Conservation (phyloP, 2,888 invertebrate species). For the Andrena praecox region DNA sequence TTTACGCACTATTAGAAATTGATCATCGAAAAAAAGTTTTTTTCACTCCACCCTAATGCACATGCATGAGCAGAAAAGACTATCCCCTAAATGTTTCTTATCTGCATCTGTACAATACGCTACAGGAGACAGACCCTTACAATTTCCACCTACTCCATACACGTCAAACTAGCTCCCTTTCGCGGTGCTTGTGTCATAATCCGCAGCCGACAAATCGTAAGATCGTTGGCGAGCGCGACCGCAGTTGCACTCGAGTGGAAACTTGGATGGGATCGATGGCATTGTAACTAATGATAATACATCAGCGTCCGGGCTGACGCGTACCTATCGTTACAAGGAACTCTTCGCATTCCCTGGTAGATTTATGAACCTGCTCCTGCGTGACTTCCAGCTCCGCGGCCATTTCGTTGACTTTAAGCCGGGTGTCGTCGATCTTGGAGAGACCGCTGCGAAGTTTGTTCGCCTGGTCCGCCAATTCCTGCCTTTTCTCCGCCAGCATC, state of each 20-base stretch:
- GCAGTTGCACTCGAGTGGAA: not conserved
- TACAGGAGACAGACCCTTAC: no score
- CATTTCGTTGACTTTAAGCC: constrained; percentile 93
- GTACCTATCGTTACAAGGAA: constrained; percentile 91
- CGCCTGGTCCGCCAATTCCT: constrained; percentile 90
- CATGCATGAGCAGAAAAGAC: no score
- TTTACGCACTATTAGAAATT: no score
- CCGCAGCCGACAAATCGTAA: not conserved
- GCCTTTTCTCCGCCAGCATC: constrained; percentile 90
- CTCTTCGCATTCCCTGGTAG: constrained; percentile 94
- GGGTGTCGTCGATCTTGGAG: constrained; percentile 94
- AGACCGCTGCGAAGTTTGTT: constrained; percentile 93
- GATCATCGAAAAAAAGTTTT: no score
- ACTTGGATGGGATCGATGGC: constrained; percentile 44
- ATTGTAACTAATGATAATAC: constrained; percentile 57
- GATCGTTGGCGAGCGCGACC: not conserved
- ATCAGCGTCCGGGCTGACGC: constrained; percentile 57
- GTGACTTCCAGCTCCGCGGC: constrained; percentile 93
- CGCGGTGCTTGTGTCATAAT: not conserved
- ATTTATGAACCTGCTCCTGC: constrained; percentile 90
- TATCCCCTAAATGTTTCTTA: no score
- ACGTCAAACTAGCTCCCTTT: no score
- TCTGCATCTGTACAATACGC: no score
- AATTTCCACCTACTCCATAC: no score
- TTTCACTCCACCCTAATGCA: no score